Evolutionary conservation across 2,888 invertebrate genomes (phyloP).

Genomic region (Xestia xanthographa): DNA sequence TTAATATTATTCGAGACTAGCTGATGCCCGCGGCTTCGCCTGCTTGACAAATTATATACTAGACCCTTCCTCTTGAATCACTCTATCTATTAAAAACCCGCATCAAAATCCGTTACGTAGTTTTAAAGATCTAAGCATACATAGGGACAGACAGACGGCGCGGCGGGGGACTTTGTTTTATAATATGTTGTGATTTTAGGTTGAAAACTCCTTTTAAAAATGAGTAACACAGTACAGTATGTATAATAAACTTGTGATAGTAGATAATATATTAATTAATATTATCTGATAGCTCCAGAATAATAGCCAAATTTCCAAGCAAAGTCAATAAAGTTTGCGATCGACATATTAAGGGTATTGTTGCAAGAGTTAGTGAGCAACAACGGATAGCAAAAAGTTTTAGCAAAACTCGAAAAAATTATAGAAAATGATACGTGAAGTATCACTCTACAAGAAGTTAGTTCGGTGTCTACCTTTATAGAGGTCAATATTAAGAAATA

Average conservation of each 20-base stretch:
- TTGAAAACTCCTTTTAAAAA: not conserved
- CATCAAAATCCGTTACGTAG: too few species aligned
- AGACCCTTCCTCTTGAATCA: too few species aligned
- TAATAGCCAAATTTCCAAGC: not conserved
- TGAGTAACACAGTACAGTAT: not conserved
- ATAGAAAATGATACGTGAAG: not conserved
- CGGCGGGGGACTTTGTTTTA: too few species aligned
- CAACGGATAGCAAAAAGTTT: not conserved
- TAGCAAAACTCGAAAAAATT: not conserved
- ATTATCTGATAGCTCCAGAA: not conserved
- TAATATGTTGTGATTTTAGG: not conserved
- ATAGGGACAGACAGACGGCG: too few species aligned
- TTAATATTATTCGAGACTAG: not conserved
- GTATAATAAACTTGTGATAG: conserved; percentile 1
- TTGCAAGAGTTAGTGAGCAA: not conserved
- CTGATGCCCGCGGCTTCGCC: too few species aligned
- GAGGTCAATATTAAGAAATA: not conserved
- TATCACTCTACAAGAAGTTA: not conserved
- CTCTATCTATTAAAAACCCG: too few species aligned
- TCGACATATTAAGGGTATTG: not conserved
- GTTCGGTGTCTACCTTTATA: not conserved
- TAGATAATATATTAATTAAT: not conserved
- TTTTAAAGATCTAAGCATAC: too few species aligned
- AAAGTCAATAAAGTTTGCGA: not conserved
- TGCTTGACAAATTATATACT: too few species aligned